These are phyloP conservation scores for Tanaodytes sp. DNA, from an alignment of 2,888 invertebrate genomes.

Conservation along the genomic window DNA sequence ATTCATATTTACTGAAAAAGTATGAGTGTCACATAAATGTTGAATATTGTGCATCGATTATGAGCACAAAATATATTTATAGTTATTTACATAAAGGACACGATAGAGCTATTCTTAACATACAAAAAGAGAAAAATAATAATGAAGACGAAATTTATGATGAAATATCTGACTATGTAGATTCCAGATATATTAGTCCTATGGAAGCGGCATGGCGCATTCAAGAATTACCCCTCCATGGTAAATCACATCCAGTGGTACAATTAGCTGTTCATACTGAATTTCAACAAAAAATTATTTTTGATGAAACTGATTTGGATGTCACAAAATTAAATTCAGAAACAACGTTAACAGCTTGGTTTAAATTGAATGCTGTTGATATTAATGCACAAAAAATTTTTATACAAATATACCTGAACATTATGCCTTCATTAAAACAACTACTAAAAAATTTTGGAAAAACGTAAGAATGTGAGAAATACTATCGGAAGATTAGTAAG, in stretches of 20 bases:
- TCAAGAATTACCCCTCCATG: constrained; percentile 45
- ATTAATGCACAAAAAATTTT: constrained; percentile 7
- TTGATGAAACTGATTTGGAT: constrained; percentile 7
- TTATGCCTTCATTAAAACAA: constrained; percentile 10
- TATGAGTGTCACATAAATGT: constrained; percentile 19
- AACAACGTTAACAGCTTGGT: constrained; percentile 45
- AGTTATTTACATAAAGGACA: too few relatives aligned
- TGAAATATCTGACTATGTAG: constrained; percentile 23
- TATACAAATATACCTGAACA: too few relatives aligned
- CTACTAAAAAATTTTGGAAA: constrained; percentile 4
- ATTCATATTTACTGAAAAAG: too few relatives aligned
- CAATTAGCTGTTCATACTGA: constrained; percentile 41
- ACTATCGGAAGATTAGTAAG: too few relatives aligned
- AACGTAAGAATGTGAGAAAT: constrained; percentile 10
- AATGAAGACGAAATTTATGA: constrained; percentile 6
- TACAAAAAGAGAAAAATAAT: constrained; percentile 3
- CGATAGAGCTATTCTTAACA: too few relatives aligned
- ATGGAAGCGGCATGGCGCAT: constrained; percentile 48
- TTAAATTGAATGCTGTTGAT: constrained; percentile 34
- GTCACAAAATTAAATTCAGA: constrained; percentile 16
- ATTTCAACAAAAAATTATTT: constrained; percentile 43
- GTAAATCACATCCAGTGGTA: constrained; percentile 41
- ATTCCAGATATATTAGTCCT: constrained; percentile 33
- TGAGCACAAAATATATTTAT: too few relatives aligned
- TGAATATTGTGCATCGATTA: not conserved